Evolutionary conservation across 2,113 vertebrate species (phyloP), one percentile per base, ranked within the genome.

Genomic region (Tupaia chinensis): DNA sequence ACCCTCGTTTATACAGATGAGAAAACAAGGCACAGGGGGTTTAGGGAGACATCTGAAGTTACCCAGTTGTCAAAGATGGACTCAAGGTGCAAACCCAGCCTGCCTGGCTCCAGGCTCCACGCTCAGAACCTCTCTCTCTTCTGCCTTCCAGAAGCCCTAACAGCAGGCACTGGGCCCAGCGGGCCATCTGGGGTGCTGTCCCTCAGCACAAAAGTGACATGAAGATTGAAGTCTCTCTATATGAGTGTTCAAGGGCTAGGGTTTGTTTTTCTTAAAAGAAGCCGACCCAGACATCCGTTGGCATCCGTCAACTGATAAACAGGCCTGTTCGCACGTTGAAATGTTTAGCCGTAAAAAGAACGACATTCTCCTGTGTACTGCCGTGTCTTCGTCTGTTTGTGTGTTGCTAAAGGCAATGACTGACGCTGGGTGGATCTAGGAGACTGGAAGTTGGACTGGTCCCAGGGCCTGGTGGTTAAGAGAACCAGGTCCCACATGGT

Each of bases 141-240:
- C 34, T 32, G 13, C 25, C 65, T 79, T 70, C 44, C 3, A 0
- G 73, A 34, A 69, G 10, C 3, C 44, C 68, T 44, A 17, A 17
- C 2, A 7, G n/a, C 2, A 65, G 7, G 1, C 6, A 9, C 14
- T 2, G 17, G 8, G 8, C 27, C 79, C 60, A 12, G 3, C 23
- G 16, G 90, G 69, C 20, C 29, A 0, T 34, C 1, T 91, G 65
- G 54, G 32, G 23, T 44, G 27, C 54, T 60, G 9, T 25, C 29
- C 34, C 60, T 56, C 20, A 14, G 69, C n/a, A 13, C 11, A 65
- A 72, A 73, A 56, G 27, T 9, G 32, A 32, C 20, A 11, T 23
- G 34, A 23, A 61, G 23, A 32, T 53, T 23, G 5, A 27, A 27
- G 80, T 60, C 29, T 58, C 65, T 44, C 54, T n/a, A 16, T 53